Evolutionary conservation across 2,113 vertebrate genomes (phyloP).

Genomic region (Mola mola): DNA sequence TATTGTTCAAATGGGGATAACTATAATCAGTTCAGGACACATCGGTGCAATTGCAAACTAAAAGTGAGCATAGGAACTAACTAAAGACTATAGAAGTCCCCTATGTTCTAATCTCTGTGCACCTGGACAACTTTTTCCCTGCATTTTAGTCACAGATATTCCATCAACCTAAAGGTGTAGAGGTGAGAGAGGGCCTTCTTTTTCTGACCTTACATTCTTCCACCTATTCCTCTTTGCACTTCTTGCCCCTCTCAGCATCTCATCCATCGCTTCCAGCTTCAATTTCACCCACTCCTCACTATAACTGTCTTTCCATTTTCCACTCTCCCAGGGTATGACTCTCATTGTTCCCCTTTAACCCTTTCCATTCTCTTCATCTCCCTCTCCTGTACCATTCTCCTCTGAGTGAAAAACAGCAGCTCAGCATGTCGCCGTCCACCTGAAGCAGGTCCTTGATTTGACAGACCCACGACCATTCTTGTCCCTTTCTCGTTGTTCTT

Average conservation of each 20-base stretch:
- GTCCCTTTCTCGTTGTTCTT: constrained; percentile 16
- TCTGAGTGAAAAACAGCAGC: constrained; percentile 22
- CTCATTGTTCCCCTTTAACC: constrained; percentile 1
- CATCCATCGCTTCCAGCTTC: constrained; percentile 17
- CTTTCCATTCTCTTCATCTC: not conserved
- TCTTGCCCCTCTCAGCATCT: constrained; percentile 14
- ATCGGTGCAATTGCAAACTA: too few relatives aligned
- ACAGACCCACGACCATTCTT: constrained; percentile 23
- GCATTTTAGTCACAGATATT: too few relatives aligned
- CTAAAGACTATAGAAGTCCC: too few relatives aligned
- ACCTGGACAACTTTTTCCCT: too few relatives aligned
- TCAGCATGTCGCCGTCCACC: constrained; percentile 31
- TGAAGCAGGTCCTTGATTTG: constrained; percentile 27
- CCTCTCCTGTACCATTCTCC: not conserved
- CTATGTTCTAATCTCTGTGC: too few relatives aligned
- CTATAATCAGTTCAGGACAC: too few relatives aligned
- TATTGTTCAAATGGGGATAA: too few relatives aligned
- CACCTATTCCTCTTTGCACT: not conserved
- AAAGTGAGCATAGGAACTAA: too few relatives aligned
- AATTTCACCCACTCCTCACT: constrained; percentile 7
- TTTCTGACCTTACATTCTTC: not conserved
- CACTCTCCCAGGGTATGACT: not conserved
- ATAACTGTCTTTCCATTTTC: constrained; percentile 4
- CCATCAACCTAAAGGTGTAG: not conserved
- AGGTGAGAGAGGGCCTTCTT: not conserved